Percentiles rank a stretch among this genome's conserved stretches.
phyloP scores from a whole-genome alignment of 2,888 invertebrate genomes.

The Apoderus coryli region DNA sequence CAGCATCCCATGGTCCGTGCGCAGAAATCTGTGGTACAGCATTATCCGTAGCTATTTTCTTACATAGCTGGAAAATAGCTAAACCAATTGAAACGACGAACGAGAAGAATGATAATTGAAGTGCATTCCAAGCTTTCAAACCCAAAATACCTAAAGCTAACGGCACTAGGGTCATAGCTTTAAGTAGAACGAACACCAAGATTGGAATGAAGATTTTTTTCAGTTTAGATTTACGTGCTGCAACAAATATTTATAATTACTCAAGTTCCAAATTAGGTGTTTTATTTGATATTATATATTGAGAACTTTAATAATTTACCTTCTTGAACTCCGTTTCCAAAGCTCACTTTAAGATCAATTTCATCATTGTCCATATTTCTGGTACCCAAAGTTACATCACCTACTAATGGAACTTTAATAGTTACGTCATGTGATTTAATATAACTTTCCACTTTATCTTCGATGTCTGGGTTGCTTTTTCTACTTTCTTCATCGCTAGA shows the following conservation, averaged over 20 bases:
- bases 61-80: conserved; percentile 77
- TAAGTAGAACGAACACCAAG: conserved; percentile 66
- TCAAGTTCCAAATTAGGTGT: no score
- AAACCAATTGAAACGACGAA: conserved; percentile 71
- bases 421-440: conserved; percentile 65
- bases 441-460: conserved; percentile 56
- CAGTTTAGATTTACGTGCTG: conserved; percentile 46
- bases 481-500: conserved; percentile 47
- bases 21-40: conserved; percentile 34
- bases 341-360: conserved; percentile 56
- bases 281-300: no score
- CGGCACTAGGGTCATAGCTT: conserved; percentile 74
- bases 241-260: conserved; percentile 7
- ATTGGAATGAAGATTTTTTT: conserved; percentile 77
- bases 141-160: conserved; percentile 72
- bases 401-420: conserved; percentile 58
- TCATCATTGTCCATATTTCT: conserved; percentile 64
- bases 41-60: conserved; percentile 70
- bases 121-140: conserved; percentile 76
- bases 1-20: conserved; percentile 15
- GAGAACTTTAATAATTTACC: conserved; percentile 19
- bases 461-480: conserved; percentile 39
- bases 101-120: conserved; percentile 75
- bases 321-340: conserved; percentile 30
- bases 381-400: conserved; percentile 61